Percentiles rank a stretch among this genome's conserved stretches.
Conservation (phyloP, 2,113 vertebrate species). For the zebrafish (Danio rerio) region DNA sequence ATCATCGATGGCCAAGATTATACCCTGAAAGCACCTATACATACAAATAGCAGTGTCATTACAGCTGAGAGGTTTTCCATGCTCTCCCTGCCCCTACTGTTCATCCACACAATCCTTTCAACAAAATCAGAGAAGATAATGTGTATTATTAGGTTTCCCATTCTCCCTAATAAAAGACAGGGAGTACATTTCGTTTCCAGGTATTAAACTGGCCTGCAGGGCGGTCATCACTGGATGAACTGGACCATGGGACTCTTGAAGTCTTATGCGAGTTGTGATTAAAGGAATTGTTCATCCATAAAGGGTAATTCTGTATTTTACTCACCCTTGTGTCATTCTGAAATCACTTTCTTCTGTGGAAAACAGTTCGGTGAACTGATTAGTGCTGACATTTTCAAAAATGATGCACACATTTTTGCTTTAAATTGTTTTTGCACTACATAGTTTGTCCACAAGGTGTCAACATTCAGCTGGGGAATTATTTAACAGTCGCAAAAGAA, state of each 20-base stretch:
- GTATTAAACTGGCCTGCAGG: not conserved
- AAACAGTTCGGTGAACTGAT: not conserved
- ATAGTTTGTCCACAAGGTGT: too few relatives aligned
- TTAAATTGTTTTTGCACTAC: too few relatives aligned
- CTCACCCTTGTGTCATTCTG: not conserved
- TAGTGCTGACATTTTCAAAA: not conserved
- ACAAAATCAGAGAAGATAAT: conserved; percentile 42
- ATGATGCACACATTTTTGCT: too few relatives aligned
- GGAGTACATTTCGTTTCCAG: conserved; percentile 31
- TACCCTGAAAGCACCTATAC: conserved; percentile 40
- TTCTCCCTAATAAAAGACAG: conserved; percentile 25
- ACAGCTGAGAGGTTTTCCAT: conserved; percentile 37
- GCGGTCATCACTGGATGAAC: not conserved
- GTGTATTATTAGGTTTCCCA: conserved; percentile 31
- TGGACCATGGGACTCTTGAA: not conserved
- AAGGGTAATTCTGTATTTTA: not conserved
- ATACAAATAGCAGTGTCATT: conserved; percentile 36
- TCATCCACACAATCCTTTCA: conserved; percentile 36
- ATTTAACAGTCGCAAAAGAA: too few relatives aligned
- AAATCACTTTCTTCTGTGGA: not conserved
- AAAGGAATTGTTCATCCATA: not conserved
- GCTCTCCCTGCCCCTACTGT: conserved; percentile 22
- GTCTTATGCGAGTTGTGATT: not conserved
- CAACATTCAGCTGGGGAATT: too few relatives aligned
- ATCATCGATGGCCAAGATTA: conserved; percentile 37